phyloP scores from a whole-genome alignment of 2,888 invertebrate species.

The Caenorhabditis parvicauda region DNA sequence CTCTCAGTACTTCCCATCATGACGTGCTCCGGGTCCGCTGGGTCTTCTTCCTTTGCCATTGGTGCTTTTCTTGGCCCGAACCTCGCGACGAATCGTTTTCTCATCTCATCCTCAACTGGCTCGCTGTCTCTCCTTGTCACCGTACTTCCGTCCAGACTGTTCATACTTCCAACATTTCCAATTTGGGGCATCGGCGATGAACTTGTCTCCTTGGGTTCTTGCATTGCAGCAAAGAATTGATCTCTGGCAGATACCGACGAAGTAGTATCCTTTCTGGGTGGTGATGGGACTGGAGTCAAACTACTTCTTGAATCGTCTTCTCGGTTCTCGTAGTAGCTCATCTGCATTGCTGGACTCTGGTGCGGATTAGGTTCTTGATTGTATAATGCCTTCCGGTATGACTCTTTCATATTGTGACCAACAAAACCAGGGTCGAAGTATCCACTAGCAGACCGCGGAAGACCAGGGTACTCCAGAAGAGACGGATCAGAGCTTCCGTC shows the following conservation, averaged over 20 bases:
- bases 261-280: constrained; percentile 9
- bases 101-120: constrained; percentile 42
- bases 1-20: constrained; percentile 32
- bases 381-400: constrained; percentile 33
- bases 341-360: constrained; percentile 2
- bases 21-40: constrained; percentile 35
- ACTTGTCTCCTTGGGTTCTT: constrained; percentile 2
- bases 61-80: constrained; percentile 45
- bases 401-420: constrained; percentile 22
- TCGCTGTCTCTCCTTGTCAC: not conserved
- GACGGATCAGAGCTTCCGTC: constrained; percentile 15
- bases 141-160: not conserved
- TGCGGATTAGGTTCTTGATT: constrained; percentile 8
- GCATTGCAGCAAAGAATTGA: constrained; percentile 14
- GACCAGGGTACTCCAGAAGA: constrained; percentile 18
- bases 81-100: constrained; percentile 37
- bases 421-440: constrained; percentile 38
- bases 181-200: not conserved
- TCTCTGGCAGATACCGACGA: constrained; percentile 10
- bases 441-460: constrained; percentile 47
- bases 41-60: constrained; percentile 41
- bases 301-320: not conserved
- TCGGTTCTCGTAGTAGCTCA: not conserved
- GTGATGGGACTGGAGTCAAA: constrained; percentile 9
- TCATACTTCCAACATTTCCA: constrained; percentile 3